These are phyloP conservation scores for Melanotaenia duboulayi DNA, from an alignment of 2,113 vertebrate species.

Conservation along the genomic window DNA sequence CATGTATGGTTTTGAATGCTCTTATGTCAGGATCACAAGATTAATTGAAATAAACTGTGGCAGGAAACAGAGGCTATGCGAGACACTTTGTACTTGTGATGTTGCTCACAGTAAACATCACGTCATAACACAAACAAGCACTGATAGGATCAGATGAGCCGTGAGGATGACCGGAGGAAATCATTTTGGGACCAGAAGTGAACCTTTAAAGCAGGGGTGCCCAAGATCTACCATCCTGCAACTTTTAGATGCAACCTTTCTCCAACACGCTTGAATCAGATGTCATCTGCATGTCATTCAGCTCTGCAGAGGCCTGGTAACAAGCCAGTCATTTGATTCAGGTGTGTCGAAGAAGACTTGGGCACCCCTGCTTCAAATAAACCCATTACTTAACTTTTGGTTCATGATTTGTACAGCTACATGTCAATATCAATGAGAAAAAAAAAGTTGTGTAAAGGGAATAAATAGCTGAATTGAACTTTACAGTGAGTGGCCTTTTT, in stretches of 20 bases:
- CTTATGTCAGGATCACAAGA: neutral
- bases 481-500: constrained; percentile 55
- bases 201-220: too few relatives aligned
- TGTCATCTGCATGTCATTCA: too few relatives aligned
- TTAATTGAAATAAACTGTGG: neutral
- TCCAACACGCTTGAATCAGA: too few relatives aligned
- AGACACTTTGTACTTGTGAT: constrained; percentile 51
- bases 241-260: too few relatives aligned
- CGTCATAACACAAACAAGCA: constrained; percentile 43
- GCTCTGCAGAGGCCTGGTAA: too few relatives aligned
- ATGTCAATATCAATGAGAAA: constrained; percentile 26
- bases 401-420: constrained; percentile 29
- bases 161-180: constrained; percentile 8
- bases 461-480: constrained; percentile 56
- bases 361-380: too few relatives aligned
- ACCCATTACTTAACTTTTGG: constrained; percentile 5
- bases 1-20: neutral
- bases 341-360: too few relatives aligned
- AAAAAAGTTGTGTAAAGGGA: constrained; percentile 27
- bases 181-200: neutral
- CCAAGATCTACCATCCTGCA: too few relatives aligned
- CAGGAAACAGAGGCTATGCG: constrained; percentile 42
- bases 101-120: constrained; percentile 22
- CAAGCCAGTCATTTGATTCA: too few relatives aligned
- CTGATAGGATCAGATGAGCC: constrained; percentile 24